Evolutionary conservation across 2,888 invertebrate genomes (phyloP), one percentile per base, ranked within the genome.

Genomic region (Lymantria monacha): DNA sequence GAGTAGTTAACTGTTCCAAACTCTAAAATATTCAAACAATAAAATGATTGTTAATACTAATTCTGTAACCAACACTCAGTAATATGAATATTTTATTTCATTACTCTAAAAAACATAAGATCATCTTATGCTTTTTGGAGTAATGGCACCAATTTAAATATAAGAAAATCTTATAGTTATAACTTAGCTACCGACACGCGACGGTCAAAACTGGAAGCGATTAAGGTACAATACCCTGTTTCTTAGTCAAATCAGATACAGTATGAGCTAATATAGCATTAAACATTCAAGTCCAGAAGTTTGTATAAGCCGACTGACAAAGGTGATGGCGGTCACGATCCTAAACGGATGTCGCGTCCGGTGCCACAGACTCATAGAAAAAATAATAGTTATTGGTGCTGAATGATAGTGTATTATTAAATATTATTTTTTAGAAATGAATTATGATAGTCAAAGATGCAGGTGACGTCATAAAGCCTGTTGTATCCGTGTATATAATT

Each of bases 261-360:
- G 62, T 70, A 74, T 77, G 74, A 78, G 76, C 76, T 82, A 81
- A 83, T 81, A 81, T 66, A 62, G 71, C 74, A 84, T 86, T 83
- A 85, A 79, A 81, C 76, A 87, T 87, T 84, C 87, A 80, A 68
- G 72, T 64, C 70, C 69, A 65, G 67, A 63, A 66, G 71, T 72
- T 72, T 74, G 74, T 74, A 64, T 76, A 69, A 79, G 79, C 80
- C 78, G 66, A 61, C 69, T 57, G 49, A 60, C 61, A 65, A 61
- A 69, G 74, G 74, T 69, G 68, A 83, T 76, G 64, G 80, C 60
- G 77, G 81, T 88, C 89, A 89, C 89, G 89, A 76, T 74, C 77
- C 59, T 54, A 61, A 69, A 66, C 88, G 89, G 88, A 88, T 85
- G 85, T 74, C 78, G 80, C 85, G 82, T 88, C 88, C 88, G 88